These are phyloP conservation scores for Cyprinodon diabolis DNA, from an alignment of 2,797 vertebrate genomes.

Conservation along the genomic window DNA sequence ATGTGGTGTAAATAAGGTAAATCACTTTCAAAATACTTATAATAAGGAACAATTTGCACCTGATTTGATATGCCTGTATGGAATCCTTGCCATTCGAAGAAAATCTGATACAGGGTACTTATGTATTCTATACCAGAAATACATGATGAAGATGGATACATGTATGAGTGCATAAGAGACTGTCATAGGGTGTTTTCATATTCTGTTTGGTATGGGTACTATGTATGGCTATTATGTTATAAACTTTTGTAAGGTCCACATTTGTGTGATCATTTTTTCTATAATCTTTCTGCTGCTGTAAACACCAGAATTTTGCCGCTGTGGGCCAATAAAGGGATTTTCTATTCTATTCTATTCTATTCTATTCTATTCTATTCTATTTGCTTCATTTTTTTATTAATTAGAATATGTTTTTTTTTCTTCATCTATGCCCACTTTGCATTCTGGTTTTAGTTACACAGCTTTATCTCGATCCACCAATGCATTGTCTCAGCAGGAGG, in stretches of 20 bases:
- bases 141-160: background rate
- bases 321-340: no score
- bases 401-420: background rate
- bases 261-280: no score
- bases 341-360: background rate
- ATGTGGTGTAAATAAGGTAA: no score
- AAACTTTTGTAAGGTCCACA: no score
- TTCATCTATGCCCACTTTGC: constrained; percentile 34
- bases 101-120: background rate
- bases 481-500: constrained; percentile 37
- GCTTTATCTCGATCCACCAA: constrained; percentile 38
- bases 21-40: no score
- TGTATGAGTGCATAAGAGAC: background rate
- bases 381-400: constrained; percentile 5
- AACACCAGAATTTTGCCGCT: no score
- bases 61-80: no score
- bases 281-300: no score
- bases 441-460: constrained; percentile 28
- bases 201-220: no score
- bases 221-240: no score
- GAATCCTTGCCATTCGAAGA: background rate
- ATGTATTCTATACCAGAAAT: background rate
- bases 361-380: background rate
- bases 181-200: no score
- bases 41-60: no score